Conservation (phyloP, 2,888 invertebrate species). For the Agyllia agylla region DNA sequence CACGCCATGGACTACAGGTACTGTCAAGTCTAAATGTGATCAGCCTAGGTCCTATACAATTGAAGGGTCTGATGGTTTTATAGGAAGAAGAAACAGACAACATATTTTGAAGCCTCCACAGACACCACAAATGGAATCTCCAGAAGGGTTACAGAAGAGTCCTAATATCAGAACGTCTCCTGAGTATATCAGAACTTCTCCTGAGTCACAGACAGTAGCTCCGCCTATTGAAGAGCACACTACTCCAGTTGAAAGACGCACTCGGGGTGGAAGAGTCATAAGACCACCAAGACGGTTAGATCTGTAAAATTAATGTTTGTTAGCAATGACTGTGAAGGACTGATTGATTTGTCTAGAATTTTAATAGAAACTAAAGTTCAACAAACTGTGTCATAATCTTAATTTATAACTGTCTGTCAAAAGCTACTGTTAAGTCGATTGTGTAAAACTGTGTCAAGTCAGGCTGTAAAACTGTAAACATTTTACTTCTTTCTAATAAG, state of each 20-base stretch:
- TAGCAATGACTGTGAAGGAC: neutral
- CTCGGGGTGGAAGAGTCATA: neutral
- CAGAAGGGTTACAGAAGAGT: neutral
- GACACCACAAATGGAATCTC: neutral
- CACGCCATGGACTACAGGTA: neutral
- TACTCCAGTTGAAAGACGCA: neutral
- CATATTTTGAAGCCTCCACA: neutral
- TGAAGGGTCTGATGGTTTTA: neutral
- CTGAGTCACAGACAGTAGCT: neutral
- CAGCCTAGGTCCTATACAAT: neutral
- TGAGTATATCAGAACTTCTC: neutral
- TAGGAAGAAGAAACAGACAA: neutral
- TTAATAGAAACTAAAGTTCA: too few relatives aligned
- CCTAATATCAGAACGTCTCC: neutral
- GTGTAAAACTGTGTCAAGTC: too few relatives aligned
- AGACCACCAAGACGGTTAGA: neutral
- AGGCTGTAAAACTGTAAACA: too few relatives aligned
- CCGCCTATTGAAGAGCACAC: neutral
- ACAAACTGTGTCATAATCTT: too few relatives aligned
- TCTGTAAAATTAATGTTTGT: neutral
- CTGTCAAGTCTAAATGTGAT: neutral
- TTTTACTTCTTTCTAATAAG: too few relatives aligned
- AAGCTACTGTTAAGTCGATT: too few relatives aligned
- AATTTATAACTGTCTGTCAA: too few relatives aligned
- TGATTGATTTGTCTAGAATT: neutral